Conservation (phyloP, 2,113 vertebrate species). For the Oryctolagus cuniculus region mOryCun1.1 NC_091434.1:26454001-26454500, state of each 20-base stretch:
- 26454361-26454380: slow-evolving; percentile 78
- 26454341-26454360: slow-evolving; percentile 48
- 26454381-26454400: slow-evolving; percentile 77
- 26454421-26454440: slow-evolving; percentile 88
- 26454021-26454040: slow-evolving; percentile 77
- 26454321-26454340: slow-evolving; percentile 69
- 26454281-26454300: slow-evolving; percentile 45
- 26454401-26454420: slow-evolving; percentile 81
- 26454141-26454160: slow-evolving; percentile 75
- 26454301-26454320: slow-evolving; percentile 74
- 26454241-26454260: slow-evolving; percentile 41
- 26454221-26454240: background rate
- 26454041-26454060: slow-evolving; percentile 84
- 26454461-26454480: slow-evolving; percentile 85
- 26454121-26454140: slow-evolving; percentile 72
- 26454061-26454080: slow-evolving; percentile 92
- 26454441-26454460: slow-evolving; percentile 83
- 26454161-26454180: slow-evolving; percentile 65
- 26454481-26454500: slow-evolving; percentile 87
- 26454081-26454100: slow-evolving; percentile 85
- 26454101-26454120: slow-evolving; percentile 74
- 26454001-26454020: slow-evolving; percentile 73
- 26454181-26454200: slow-evolving; percentile 56
- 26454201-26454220: slow-evolving; percentile 44
- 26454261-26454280: slow-evolving; percentile 64